A percentile compares a stretch with the other conserved stretches of the same genome.
Conservation (phyloP, 53 echinoderm and acorn worm genomes). For the Zoroaster sp. region DNA sequence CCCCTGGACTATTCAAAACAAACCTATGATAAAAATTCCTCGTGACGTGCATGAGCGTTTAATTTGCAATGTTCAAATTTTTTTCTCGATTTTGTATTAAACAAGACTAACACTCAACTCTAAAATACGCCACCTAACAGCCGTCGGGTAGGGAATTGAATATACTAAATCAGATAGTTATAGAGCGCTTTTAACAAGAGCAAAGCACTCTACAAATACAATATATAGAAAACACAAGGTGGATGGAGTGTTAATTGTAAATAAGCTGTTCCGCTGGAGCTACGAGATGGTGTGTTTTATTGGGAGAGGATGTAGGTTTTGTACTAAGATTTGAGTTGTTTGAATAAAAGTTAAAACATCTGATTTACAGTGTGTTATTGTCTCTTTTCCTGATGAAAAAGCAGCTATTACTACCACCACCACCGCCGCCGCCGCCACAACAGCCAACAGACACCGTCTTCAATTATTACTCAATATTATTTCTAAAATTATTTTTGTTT, state of each 20-base stretch:
- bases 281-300: not conserved
- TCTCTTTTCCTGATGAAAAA: not conserved
- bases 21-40: no score
- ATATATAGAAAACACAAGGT: no score
- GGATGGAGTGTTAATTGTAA: not conserved
- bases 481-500: not conserved
- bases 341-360: not conserved
- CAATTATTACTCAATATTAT: not conserved
- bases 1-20: no score
- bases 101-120: not conserved
- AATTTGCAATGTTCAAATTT: not conserved
- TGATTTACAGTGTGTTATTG: not conserved
- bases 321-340: conserved; percentile 4
- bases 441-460: not conserved
- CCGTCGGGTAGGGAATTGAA: not conserved
- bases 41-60: not conserved
- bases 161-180: not conserved
- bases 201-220: no score
- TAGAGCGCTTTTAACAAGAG: no score
- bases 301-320: not conserved
- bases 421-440: not conserved
- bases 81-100: not conserved
- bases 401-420: no score
- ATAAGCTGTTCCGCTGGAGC: not conserved
- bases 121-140: not conserved